phyloP scores from a whole-genome alignment of 2,797 vertebrate genomes.

The Ctenopoma kingsleyae region DNA sequence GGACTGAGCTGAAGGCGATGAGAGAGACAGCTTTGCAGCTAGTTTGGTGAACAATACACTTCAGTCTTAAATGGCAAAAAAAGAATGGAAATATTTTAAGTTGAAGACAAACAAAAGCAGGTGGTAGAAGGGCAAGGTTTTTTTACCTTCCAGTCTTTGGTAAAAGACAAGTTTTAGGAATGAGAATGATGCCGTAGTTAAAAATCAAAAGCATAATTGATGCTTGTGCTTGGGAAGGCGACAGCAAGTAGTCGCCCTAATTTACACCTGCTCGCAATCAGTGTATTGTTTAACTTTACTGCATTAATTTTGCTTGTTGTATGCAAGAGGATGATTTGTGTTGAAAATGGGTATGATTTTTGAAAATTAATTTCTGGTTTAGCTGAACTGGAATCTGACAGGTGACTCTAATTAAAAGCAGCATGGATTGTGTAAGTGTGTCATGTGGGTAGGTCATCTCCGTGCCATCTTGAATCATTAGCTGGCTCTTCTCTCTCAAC shows the following conservation, averaged over 20 bases:
- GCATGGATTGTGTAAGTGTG: conserved; percentile 20
- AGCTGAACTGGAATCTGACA: conserved; percentile 70
- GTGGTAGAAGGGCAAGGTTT: neutral
- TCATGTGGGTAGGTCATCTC: conserved; percentile 31
- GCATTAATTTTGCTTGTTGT: conserved; percentile 55
- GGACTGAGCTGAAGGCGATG: conserved; percentile 34
- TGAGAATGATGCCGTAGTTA: conserved; percentile 61
- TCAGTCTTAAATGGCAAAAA: conserved; percentile 68
- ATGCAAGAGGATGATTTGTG: conserved; percentile 58
- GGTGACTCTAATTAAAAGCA: conserved; percentile 73
- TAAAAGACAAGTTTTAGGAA: conserved; percentile 37
- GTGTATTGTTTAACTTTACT: conserved; percentile 63
- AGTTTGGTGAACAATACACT: conserved; percentile 44
- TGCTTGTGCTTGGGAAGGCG: conserved; percentile 67
- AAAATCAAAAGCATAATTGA: conserved; percentile 64
- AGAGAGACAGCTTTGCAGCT: conserved; percentile 53
- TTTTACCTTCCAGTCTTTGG: conserved; percentile 35
- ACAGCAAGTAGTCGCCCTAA: conserved; percentile 57
- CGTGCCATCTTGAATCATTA: conserved; percentile 51
- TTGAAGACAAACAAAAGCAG: conserved; percentile 3
- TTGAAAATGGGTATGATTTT: conserved; percentile 33
- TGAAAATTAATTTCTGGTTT: conserved; percentile 48
- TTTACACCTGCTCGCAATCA: conserved; percentile 65
- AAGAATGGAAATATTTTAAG: neutral
- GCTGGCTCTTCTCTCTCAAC: conserved; percentile 36